Evolutionary conservation across 2,888 invertebrate species (phyloP).

Genomic region (Trachelus stipa): DNA sequence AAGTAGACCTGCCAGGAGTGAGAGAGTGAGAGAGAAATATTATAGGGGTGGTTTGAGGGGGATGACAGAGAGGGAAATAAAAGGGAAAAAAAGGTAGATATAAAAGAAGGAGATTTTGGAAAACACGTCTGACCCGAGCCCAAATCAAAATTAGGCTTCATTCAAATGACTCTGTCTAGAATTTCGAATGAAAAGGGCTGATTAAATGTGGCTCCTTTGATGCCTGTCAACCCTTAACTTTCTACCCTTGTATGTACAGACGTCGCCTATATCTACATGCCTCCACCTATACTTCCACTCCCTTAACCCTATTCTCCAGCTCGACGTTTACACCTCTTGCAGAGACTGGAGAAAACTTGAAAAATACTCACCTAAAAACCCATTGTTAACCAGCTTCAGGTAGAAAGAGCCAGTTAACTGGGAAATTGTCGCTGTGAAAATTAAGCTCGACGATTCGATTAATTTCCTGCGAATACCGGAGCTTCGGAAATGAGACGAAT

Average conservation of each 20-base stretch:
- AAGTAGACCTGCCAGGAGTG: background rate
- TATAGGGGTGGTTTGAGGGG: background rate
- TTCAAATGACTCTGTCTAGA: conserved; percentile 33
- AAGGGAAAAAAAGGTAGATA: background rate
- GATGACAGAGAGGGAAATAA: conserved; percentile 15
- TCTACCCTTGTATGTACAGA: background rate
- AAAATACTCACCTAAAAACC: too few relatives aligned
- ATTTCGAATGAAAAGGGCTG: conserved; percentile 34
- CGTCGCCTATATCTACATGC: too few relatives aligned
- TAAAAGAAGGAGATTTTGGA: background rate
- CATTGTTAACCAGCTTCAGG: too few relatives aligned
- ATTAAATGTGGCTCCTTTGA: conserved; percentile 43
- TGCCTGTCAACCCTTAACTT: conserved; percentile 7
- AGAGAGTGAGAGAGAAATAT: background rate
- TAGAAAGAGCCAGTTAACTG: too few relatives aligned
- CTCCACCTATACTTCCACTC: too few relatives aligned
- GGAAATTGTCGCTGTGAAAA: too few relatives aligned
- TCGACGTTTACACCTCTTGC: too few relatives aligned
- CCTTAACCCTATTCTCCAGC: too few relatives aligned
- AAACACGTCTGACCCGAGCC: conserved; percentile 34
- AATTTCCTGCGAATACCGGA: too few relatives aligned
- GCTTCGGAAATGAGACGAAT: too few relatives aligned
- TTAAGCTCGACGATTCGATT: too few relatives aligned
- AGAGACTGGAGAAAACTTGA: too few relatives aligned
- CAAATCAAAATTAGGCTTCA: conserved; percentile 42